Evolutionary conservation across 1,140 invertebrate species (phyloP).

Genomic region (Heliconius hermathena): DNA sequence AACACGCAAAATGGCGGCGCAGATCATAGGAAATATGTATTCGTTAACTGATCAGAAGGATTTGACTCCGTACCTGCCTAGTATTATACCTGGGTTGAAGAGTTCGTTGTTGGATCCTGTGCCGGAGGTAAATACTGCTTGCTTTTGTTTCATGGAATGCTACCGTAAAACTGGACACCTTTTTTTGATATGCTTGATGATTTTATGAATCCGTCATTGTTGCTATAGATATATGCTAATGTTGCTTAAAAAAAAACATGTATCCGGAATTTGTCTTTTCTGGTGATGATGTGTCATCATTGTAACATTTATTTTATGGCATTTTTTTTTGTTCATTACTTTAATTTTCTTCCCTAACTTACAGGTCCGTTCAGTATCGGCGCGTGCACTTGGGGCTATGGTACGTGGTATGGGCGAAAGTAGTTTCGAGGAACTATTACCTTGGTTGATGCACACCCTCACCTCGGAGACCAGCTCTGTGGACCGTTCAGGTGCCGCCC

Average conservation of each 20-base stretch:
- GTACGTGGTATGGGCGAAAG: slow-evolving; percentile 97
- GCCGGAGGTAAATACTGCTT: slow-evolving; percentile 88
- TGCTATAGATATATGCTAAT: too few relatives aligned
- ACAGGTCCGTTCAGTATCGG: slow-evolving; percentile 93
- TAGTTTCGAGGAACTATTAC: slow-evolving; percentile 96
- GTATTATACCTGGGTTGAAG: slow-evolving; percentile 98
- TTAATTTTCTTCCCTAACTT: neutral
- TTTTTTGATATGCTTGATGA: too few relatives aligned
- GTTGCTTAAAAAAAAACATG: too few relatives aligned
- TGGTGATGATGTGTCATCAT: too few relatives aligned
- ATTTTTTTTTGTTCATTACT: too few relatives aligned
- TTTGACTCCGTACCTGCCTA: slow-evolving; percentile 97
- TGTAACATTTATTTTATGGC: too few relatives aligned
- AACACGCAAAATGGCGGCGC: slow-evolving; percentile 99
- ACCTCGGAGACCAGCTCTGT: slow-evolving; percentile 97
- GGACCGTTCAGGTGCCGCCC: slow-evolving; percentile 98
- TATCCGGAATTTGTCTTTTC: too few relatives aligned
- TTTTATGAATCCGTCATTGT: too few relatives aligned
- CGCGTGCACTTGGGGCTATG: slow-evolving; percentile 98
- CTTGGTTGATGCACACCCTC: slow-evolving; percentile 99
- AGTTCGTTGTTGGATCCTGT: slow-evolving; percentile 98
- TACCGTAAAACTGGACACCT: too few relatives aligned
- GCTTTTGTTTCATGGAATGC: neutral
- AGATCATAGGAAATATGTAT: slow-evolving; percentile 99
- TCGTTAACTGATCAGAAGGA: slow-evolving; percentile 99